A percentile compares a stretch with the other conserved stretches of the same genome.
phyloP scores from a whole-genome alignment of 2,113 vertebrate genomes.

The Martes martes region DNA sequence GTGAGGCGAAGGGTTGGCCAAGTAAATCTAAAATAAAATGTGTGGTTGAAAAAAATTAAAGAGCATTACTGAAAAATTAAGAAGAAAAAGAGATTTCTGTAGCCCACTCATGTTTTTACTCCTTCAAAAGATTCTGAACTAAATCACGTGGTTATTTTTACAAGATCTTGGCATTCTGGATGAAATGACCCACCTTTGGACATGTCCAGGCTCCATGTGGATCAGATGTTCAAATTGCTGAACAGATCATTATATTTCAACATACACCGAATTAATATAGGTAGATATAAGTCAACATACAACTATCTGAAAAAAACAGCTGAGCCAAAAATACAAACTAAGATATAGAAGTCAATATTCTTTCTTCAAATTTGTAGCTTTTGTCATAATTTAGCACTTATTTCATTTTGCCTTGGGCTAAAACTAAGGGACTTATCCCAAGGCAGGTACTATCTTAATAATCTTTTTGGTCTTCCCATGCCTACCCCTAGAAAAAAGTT shows the following conservation, averaged over 20 bases:
- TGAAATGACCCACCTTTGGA: background rate
- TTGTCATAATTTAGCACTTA: background rate
- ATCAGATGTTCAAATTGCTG: background rate
- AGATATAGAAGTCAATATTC: background rate
- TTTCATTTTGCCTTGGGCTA: background rate
- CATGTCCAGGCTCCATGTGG: background rate
- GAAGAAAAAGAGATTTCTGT: background rate
- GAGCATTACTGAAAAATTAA: background rate
- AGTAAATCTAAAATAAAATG: background rate
- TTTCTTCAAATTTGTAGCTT: background rate
- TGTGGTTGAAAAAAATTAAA: background rate
- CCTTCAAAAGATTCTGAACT: background rate
- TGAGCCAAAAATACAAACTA: background rate
- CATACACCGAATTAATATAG: background rate
- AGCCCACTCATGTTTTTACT: background rate
- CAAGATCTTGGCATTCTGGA: background rate
- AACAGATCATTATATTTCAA: slow-evolving; percentile 21
- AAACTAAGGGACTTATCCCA: background rate
- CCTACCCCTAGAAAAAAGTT: background rate
- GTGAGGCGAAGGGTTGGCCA: background rate
- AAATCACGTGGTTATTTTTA: background rate
- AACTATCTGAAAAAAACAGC: background rate
- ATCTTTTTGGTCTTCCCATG: background rate
- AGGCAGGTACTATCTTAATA: background rate
- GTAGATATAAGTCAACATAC: background rate